A percentile compares a stretch with the other conserved stretches of the same genome.
These are phyloP conservation scores for Trichosurus vulpecula DNA, from an alignment of 2,797 vertebrate genomes.

Conservation along the genomic window DNA sequence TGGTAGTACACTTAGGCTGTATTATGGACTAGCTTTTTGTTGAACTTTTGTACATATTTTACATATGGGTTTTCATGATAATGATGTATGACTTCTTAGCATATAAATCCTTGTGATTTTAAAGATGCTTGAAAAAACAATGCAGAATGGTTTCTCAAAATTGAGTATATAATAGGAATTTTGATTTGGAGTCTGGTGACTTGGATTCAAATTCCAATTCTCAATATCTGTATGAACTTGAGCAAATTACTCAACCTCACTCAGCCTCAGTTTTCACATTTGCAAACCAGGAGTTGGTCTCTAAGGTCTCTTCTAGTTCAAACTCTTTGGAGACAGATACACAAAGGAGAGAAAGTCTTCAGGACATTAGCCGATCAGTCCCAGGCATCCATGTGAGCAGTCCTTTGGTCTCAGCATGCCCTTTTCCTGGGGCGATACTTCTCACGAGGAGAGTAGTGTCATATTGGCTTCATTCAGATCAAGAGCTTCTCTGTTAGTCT, in stretches of 20 bases:
- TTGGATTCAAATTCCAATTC: background rate
- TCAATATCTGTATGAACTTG: background rate
- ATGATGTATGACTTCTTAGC: conserved; percentile 96
- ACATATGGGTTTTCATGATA: conserved; percentile 96
- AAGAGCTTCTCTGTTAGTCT: no score
- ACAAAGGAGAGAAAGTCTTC: no score
- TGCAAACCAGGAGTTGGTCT: background rate
- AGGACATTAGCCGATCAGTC: no score
- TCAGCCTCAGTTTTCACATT: background rate
- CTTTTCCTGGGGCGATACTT: background rate
- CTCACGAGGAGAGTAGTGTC: background rate
- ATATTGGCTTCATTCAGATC: background rate
- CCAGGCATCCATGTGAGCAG: no score
- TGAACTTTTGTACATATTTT: conserved; percentile 98
- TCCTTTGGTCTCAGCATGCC: no score
- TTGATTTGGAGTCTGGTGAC: background rate
- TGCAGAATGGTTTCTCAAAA: conserved; percentile 95
- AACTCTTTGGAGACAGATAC: no score
- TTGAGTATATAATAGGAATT: conserved; percentile 52
- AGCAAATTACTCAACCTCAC: background rate
- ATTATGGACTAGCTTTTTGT: conserved; percentile 92
- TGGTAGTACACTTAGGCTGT: conserved; percentile 91
- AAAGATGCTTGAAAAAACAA: conserved; percentile 94
- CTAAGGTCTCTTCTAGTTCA: no score
- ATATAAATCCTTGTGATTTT: conserved; percentile 93